Conservation (phyloP, 1,140 invertebrate species). For the Notospermus geniculatus region DNA sequence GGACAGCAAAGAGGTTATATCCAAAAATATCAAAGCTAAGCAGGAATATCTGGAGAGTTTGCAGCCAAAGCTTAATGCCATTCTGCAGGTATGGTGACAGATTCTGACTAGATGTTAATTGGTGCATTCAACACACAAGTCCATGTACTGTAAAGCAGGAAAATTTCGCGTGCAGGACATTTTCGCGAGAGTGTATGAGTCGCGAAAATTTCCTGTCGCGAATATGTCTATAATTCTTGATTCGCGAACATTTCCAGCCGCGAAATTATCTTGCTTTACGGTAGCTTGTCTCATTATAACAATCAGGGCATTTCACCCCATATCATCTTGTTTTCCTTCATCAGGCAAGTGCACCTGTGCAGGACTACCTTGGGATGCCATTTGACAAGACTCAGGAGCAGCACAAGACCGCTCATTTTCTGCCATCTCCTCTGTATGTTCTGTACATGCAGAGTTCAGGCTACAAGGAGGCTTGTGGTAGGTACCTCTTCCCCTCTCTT, state of each 20-base stretch:
- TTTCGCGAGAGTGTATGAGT: too few species aligned
- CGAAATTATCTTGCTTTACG: too few species aligned
- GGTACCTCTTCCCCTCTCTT: conserved; percentile 19
- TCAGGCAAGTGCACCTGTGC: conserved; percentile 80
- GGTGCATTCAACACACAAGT: too few species aligned
- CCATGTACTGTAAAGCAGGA: too few species aligned
- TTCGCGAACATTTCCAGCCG: too few species aligned
- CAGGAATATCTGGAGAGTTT: conserved; percentile 77
- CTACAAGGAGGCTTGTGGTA: conserved; percentile 77
- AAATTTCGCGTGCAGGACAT: too few species aligned
- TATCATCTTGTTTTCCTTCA: conserved; percentile 21
- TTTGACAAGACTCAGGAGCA: conserved; percentile 74
- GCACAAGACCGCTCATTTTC: conserved; percentile 70
- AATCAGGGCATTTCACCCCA: neutral
- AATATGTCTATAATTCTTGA: too few species aligned
- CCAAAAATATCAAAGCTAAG: conserved; percentile 74
- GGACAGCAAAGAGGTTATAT: conserved; percentile 72
- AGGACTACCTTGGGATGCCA: conserved; percentile 82
- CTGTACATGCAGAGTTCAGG: conserved; percentile 81
- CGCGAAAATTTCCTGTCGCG: too few species aligned
- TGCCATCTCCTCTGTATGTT: conserved; percentile 82
- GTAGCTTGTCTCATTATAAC: neutral
- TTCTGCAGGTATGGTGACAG: conserved; percentile 64
- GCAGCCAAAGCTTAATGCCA: conserved; percentile 71
- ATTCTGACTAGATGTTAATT: neutral